Evolutionary conservation across 1,140 invertebrate species (phyloP).

Genomic region (Leptopilina boulardi): DNA sequence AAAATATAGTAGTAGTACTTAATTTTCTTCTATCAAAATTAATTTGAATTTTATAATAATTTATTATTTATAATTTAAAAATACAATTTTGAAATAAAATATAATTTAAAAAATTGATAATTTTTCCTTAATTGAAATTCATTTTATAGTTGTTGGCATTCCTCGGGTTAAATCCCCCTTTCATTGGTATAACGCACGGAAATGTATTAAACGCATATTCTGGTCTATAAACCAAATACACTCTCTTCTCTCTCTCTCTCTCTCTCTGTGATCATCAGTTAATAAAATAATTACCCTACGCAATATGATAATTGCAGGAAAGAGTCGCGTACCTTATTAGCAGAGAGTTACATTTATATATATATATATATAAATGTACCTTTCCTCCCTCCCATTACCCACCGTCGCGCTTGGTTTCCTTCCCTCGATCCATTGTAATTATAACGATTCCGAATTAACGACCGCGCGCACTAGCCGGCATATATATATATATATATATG

Average conservation of each 20-base stretch:
- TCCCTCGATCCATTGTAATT: conserved; percentile 47
- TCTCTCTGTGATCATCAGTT: neutral
- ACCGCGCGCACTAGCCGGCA: conserved; percentile 35
- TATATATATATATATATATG: neutral
- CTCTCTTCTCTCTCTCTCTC: no score
- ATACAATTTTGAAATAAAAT: no score
- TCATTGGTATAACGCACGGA: neutral
- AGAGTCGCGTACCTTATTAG: conserved; percentile 12
- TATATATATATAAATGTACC: neutral
- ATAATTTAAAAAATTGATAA: no score
- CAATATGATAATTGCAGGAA: neutral
- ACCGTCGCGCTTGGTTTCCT: conserved; percentile 9
- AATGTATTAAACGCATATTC: neutral
- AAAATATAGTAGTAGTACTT: no score
- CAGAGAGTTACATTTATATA: neutral
- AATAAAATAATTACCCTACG: conserved; percentile 6
- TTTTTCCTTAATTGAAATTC: no score
- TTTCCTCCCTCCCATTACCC: neutral
- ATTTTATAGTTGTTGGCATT: no score
- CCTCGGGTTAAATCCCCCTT: no score
- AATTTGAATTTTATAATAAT: no score
- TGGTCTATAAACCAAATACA: neutral
- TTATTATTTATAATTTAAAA: no score
- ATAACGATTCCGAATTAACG: conserved; percentile 61
- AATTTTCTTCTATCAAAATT: no score